Evolutionary conservation across 2,888 invertebrate species (phyloP).

Genomic region (Eupsilia transversa): DNA sequence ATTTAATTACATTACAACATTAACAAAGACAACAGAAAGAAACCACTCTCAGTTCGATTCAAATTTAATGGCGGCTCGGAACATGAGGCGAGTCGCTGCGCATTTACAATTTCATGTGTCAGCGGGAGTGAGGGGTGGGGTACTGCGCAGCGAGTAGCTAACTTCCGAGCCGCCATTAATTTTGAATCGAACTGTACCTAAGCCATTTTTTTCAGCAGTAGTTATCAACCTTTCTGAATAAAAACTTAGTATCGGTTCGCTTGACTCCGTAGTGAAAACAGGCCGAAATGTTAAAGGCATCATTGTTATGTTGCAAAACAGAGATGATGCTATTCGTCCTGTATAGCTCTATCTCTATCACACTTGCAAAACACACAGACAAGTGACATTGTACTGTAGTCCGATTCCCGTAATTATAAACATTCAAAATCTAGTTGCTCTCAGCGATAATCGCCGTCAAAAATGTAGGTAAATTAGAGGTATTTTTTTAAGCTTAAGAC

Average conservation of each 20-base stretch:
- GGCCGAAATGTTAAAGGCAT: not conserved
- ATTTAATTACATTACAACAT: not conserved
- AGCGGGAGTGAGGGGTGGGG: no score
- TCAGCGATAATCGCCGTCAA: not conserved
- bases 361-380: not conserved
- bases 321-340: not conserved
- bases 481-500: not conserved
- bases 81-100: no score
- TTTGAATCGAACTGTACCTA: no score
- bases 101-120: no score
- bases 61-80: no score
- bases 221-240: not conserved
- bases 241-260: no score
- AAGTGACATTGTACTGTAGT: not conserved
- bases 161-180: no score
- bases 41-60: no score
- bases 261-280: not conserved
- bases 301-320: not conserved
- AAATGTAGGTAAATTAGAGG: not conserved
- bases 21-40: not conserved
- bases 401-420: not conserved
- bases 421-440: not conserved
- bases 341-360: not conserved
- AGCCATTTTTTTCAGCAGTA: not conserved
- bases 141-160: no score